These are phyloP conservation scores for Salarias fasciatus DNA, from an alignment of 2,797 vertebrate species.

Conservation along the genomic window DNA sequence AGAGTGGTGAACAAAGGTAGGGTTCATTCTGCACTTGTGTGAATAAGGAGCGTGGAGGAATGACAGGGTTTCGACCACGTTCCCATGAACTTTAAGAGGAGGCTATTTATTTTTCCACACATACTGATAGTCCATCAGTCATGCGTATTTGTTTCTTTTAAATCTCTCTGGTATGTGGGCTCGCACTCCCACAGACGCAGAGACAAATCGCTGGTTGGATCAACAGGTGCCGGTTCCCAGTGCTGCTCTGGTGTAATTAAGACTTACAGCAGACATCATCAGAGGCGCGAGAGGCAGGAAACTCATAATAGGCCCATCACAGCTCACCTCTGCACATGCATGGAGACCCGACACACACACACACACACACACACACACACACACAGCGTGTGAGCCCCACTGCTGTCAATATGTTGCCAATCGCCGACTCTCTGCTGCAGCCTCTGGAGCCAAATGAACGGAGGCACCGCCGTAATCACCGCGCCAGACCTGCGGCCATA, in stretches of 20 bases:
- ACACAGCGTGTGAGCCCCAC: slow-evolving; percentile 50
- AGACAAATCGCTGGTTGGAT: slow-evolving; percentile 25
- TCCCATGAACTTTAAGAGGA: slow-evolving; percentile 51
- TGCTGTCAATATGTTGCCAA: slow-evolving; percentile 49
- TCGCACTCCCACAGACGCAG: background rate
- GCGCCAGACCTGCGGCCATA: slow-evolving; percentile 64
- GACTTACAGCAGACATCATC: slow-evolving; percentile 64
- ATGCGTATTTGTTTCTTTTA: slow-evolving; percentile 20
- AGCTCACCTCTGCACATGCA: slow-evolving; percentile 58
- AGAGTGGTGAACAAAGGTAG: slow-evolving; percentile 61
- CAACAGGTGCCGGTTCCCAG: slow-evolving; percentile 69
- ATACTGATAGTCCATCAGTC: background rate
- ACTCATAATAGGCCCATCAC: slow-evolving; percentile 70
- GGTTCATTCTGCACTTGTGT: slow-evolving; percentile 21
- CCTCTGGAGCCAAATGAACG: slow-evolving; percentile 49
- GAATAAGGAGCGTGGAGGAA: slow-evolving; percentile 20
- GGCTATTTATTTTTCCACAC: slow-evolving; percentile 39
- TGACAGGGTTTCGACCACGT: slow-evolving; percentile 23
- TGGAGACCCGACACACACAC: slow-evolving; percentile 26
- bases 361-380: slow-evolving; percentile 2
- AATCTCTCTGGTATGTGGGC: slow-evolving; percentile 7
- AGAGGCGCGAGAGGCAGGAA: slow-evolving; percentile 78
- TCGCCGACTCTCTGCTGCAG: slow-evolving; percentile 33
- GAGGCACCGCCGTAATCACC: slow-evolving; percentile 62
- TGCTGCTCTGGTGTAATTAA: slow-evolving; percentile 51